Evolutionary conservation across 2,113 vertebrate genomes (phyloP), one percentile per base, ranked within the genome.

Genomic region (Cheirogaleus medius): DNA sequence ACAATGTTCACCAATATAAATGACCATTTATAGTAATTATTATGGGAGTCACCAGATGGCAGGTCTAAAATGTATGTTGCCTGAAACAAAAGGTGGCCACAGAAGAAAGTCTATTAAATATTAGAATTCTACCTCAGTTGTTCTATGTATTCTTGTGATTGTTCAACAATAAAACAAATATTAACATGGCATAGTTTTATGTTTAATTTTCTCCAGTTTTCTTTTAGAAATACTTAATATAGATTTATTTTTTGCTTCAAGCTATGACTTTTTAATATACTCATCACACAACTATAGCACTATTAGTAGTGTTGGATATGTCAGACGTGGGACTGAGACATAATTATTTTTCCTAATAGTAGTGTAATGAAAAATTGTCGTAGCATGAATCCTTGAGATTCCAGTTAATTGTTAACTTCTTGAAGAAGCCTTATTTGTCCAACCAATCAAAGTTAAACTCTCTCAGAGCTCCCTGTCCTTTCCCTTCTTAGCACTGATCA

Each of bases 21-120:
- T 76, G n/a, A 77, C 29, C 52, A 23, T 39, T 88, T 52, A 27
- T 39, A 52, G 85, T 80, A 94, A 49, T 95, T 68, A 74, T 27
- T 84, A 17, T 54, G 10, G 37, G 47, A 47, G 77, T 69, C 94
- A 88, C 90, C 58, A 95, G 95, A 91, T 85, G 87, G 94, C 94
- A 96, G 85, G 64, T 93, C 69, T 80, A 87, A 93, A 66, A 92
- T 81, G 17, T 80, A 23, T 91, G 8, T 88, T 80, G 39, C 14
- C 58, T 34, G 20, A 88, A 90, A 88, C 80, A 76, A 95, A 94
- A 80, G 27, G 18, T 39, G n/a, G 9, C 6, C 56, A 73, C 21
- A 64, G 34, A 92, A 52, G 37, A 8, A 13, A 60, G 29, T 74
- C 76, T 37, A 49, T 56, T 87, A 84, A 68, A 20, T 83, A 63